A percentile compares a stretch with the other conserved stretches of the same genome.
Conservation (phyloP, 2,888 invertebrate species). For the Napeogenes sylphis region DNA sequence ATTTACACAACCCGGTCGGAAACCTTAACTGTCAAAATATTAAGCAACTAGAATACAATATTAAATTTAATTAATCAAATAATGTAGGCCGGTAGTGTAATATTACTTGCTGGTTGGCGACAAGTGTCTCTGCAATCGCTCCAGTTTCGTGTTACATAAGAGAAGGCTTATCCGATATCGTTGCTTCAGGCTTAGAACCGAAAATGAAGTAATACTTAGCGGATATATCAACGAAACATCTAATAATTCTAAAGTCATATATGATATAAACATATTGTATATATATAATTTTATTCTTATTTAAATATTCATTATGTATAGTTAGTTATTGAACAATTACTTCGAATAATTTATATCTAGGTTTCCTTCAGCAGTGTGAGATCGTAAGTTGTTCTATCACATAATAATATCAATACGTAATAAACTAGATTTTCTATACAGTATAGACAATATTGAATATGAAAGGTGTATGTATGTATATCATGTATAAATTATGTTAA, state of each 20-base stretch:
- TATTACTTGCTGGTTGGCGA: conserved; percentile 17
- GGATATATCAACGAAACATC: conserved; percentile 15
- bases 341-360: no score
- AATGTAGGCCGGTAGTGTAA: conserved; percentile 2
- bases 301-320: no score
- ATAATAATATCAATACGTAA: no score
- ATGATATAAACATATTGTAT: neutral
- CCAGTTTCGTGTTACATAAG: conserved; percentile 61
- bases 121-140: conserved; percentile 48
- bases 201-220: conserved; percentile 25
- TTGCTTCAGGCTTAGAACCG: conserved; percentile 38
- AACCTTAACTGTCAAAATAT: neutral
- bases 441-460: no score
- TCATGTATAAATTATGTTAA: no score
- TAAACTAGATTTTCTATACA: no score
- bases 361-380: no score
- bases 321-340: no score
- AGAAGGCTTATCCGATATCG: conserved; percentile 47
- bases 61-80: conserved; percentile 6
- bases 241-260: neutral
- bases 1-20: no score
- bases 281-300: no score
- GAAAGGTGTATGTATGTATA: no score
- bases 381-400: no score
- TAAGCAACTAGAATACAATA: neutral